phyloP scores from a whole-genome alignment of 2,888 invertebrate species.

The Seira sanloemensis region DNA sequence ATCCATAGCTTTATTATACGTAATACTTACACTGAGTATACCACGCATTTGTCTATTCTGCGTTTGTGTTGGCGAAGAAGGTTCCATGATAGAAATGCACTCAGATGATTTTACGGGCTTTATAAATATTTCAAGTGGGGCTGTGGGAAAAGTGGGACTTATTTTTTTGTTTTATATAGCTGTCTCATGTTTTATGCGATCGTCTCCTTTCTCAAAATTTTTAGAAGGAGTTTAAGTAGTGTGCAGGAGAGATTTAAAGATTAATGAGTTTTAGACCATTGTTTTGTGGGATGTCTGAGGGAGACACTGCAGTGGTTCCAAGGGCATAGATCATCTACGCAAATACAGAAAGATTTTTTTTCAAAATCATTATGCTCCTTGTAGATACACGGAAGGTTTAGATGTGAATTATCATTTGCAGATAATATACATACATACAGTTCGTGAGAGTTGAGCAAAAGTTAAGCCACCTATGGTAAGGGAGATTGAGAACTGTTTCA shows the following conservation, averaged over 20 bases:
- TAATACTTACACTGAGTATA: no score
- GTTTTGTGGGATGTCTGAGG: neutral
- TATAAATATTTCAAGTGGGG: neutral
- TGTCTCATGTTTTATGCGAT: neutral
- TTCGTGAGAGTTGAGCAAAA: neutral
- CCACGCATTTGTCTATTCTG: no score
- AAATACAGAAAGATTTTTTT: no score
- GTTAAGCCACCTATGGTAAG: neutral
- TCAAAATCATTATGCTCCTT: neutral
- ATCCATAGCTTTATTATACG: no score
- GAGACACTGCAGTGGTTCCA: neutral
- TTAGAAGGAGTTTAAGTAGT: neutral
- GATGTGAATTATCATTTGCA: no score
- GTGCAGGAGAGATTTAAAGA: slow-evolving; percentile 21
- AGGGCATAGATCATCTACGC: slow-evolving; percentile 4
- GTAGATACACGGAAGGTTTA: neutral
- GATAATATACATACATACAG: no score
- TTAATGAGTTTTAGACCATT: slow-evolving; percentile 57
- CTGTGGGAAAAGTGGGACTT: neutral
- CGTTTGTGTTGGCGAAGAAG: no score
- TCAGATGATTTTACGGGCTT: no score
- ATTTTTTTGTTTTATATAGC: slow-evolving; percentile 5
- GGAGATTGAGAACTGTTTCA: neutral
- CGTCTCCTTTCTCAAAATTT: neutral
- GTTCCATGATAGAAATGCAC: no score